phyloP scores from a whole-genome alignment of 1,140 invertebrate species.

The Hycleus phaleratus region DNA sequence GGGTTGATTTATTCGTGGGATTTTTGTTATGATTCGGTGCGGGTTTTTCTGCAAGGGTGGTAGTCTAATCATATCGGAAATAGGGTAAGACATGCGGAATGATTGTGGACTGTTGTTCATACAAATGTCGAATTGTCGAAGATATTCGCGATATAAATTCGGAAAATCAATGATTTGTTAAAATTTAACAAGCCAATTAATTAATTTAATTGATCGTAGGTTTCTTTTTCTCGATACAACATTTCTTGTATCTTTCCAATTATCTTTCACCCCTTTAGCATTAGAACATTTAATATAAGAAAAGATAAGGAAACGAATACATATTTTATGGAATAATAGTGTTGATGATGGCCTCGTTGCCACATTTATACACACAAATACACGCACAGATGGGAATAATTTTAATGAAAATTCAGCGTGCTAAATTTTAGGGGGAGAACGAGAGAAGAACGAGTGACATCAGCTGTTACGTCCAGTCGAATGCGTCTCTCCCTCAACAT shows the following conservation, averaged over 20 bases:
- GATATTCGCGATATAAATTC: not conserved
- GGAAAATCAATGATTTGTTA: not conserved
- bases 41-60: constrained; percentile 8
- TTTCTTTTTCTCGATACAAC: not conserved
- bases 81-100: constrained; percentile 36
- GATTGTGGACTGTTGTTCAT: constrained; percentile 22
- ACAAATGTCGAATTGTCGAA: not conserved
- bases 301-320: constrained; percentile 39
- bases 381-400: constrained; percentile 36
- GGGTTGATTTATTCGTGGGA: constrained; percentile 14
- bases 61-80: constrained; percentile 35
- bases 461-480: constrained; percentile 43
- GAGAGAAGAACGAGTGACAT: constrained; percentile 40
- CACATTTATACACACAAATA: too few species aligned
- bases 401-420: constrained; percentile 41
- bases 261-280: not conserved
- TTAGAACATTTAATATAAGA: constrained; percentile 26
- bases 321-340: constrained; percentile 42
- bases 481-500: constrained; percentile 37
- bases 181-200: not conserved
- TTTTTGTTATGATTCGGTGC: constrained; percentile 30
- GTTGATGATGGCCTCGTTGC: too few species aligned
- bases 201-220: not conserved
- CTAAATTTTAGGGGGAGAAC: constrained; percentile 21
- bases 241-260: too few species aligned